phyloP scores from a whole-genome alignment of 1,140 invertebrate species.

The Sitobion miscanthi region DNA sequence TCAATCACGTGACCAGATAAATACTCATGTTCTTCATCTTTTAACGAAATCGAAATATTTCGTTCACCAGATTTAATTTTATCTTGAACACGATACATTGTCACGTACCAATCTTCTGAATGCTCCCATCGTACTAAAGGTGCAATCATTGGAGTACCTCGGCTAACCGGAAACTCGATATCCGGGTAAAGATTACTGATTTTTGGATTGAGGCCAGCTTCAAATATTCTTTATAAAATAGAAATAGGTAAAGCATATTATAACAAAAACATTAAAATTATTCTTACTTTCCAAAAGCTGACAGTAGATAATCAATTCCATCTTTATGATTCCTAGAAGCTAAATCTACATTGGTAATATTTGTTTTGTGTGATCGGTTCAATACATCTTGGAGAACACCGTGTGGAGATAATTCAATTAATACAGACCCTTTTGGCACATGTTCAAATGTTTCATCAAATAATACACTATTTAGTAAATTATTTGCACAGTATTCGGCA shows the following conservation, averaged over 20 bases:
- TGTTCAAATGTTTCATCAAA: constrained; percentile 59
- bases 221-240: constrained; percentile 59
- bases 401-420: constrained; percentile 82
- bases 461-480: constrained; percentile 64
- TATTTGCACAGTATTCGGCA: constrained; percentile 92
- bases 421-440: constrained; percentile 59
- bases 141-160: constrained; percentile 78
- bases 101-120: constrained; percentile 74
- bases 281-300: constrained; percentile 74
- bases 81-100: constrained; percentile 68
- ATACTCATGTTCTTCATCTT: constrained; percentile 76
- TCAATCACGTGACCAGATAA: constrained; percentile 87
- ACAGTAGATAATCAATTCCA: constrained; percentile 74
- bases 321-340: constrained; percentile 78
- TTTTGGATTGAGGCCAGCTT: constrained; percentile 59
- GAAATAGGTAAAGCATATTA: constrained; percentile 20
- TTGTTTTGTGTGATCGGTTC: constrained; percentile 67
- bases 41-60: constrained; percentile 68
- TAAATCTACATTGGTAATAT: constrained; percentile 76
- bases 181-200: constrained; percentile 67
- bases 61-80: constrained; percentile 72
- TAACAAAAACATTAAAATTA: background rate
- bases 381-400: constrained; percentile 74
- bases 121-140: constrained; percentile 91
- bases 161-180: constrained; percentile 78